Conservation (phyloP, 2,888 invertebrate species). For the Phytoseiulus persimilis region DNA sequence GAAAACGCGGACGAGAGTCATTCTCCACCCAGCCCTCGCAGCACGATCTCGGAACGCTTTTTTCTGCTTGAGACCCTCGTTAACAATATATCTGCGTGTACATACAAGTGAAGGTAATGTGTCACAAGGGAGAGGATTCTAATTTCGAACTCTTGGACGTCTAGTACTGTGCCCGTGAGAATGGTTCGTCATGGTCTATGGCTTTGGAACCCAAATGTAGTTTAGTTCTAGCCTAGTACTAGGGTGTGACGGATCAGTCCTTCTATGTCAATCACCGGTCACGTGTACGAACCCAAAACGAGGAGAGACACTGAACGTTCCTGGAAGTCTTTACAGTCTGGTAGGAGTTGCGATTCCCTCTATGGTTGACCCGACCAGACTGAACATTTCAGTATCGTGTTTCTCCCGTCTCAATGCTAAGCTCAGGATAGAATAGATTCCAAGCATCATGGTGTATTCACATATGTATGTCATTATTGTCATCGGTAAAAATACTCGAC, state of each 20-base stretch:
- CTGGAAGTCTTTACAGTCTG: neutral
- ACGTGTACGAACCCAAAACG: neutral
- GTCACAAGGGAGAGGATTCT: neutral
- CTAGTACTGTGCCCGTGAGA: neutral
- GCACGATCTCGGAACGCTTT: neutral
- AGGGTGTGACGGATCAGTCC: neutral
- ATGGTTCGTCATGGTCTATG: neutral
- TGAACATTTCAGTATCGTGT: neutral
- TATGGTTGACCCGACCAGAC: neutral
- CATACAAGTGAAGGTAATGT: neutral
- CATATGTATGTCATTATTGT: slow-evolving; percentile 5
- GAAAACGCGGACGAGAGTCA: neutral
- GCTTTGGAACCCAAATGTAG: neutral
- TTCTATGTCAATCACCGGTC: neutral
- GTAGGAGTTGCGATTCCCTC: neutral
- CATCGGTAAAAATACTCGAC: neutral
- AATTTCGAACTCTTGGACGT: neutral
- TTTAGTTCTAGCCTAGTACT: neutral
- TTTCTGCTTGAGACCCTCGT: neutral
- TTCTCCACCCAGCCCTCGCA: neutral
- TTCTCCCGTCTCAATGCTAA: neutral
- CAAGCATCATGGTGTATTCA: neutral
- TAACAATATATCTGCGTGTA: neutral
- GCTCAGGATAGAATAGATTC: neutral
- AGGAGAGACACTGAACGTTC: neutral